These are phyloP conservation scores for Hypolimnas misippus DNA, from an alignment of 2,888 invertebrate species.

Conservation along the genomic window DNA sequence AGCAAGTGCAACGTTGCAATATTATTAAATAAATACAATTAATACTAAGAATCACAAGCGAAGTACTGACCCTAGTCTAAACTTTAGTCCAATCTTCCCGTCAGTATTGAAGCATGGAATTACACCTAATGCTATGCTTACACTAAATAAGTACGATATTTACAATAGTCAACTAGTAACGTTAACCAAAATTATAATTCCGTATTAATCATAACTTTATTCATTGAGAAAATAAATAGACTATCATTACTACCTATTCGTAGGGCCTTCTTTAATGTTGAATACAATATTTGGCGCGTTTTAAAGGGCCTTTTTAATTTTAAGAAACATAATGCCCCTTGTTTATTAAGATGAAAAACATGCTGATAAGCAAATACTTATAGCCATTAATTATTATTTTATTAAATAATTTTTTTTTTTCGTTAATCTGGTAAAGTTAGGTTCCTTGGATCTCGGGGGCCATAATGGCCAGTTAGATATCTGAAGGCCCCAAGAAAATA, in stretches of 20 bases:
- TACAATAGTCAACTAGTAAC: constrained; percentile 20
- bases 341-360: too few relatives aligned
- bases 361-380: too few relatives aligned
- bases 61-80: constrained; percentile 11
- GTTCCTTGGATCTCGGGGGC: too few relatives aligned
- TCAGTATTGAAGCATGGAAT: constrained; percentile 59
- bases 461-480: too few relatives aligned
- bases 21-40: constrained; percentile 13
- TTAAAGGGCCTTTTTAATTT: too few relatives aligned
- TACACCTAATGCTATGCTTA: constrained; percentile 18
- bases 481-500: too few relatives aligned
- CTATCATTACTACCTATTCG: background rate
- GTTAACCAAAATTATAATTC: background rate
- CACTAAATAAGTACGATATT: constrained; percentile 20
- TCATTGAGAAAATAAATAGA: background rate
- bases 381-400: too few relatives aligned
- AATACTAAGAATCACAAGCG: constrained; percentile 53
- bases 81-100: constrained; percentile 8
- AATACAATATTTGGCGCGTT: too few relatives aligned
- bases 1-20: background rate
- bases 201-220: background rate
- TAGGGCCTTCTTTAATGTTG: background rate
- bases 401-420: too few relatives aligned
- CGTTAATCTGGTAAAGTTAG: too few relatives aligned
- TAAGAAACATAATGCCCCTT: too few relatives aligned